Base-by-base conservation (phyloP, 2,797 vertebrate genomes). In the Amblyraja radiata region DNA sequence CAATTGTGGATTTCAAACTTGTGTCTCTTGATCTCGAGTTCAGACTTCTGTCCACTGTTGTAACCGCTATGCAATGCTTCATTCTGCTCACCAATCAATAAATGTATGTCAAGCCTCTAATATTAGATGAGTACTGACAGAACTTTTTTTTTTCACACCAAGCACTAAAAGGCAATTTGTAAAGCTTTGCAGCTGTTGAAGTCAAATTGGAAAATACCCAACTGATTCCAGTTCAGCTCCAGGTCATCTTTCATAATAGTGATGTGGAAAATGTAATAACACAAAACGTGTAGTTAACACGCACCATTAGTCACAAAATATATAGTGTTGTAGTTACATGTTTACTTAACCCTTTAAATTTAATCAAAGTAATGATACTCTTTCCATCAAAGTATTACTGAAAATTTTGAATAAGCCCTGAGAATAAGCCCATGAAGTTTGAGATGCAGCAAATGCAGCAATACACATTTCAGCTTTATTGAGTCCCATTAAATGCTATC, bases 201-300 rank as follows among this genome's bases (percentile, higher is more conserved):
- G 58, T n/a, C 58, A 86, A 14, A 32, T 32, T 88, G 83, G 83
- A 88, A 88, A 88, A 65, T 63, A n/a, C 61, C 83, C 83, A 18
- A 39, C 14, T 25, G 58, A 88, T 88, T 88, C n/a, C 83, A 88
- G 83, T 88, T 88, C 83, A 88, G 16, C 61, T 86, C 28, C 58
- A 86, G 83, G 83, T 86, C 83, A 86, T 63, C 28, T 86, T 7
- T 11, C 25, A 63, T 86, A 63, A n/a, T 8, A 63, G 58, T 39
- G 32, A 79, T 79, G 78, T 86, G 83, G 28, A 28, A 86, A 63
- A n/a, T 79, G 28, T 13, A 88, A 39, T 11, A 88, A 65, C 13
- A 8, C 28, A 7, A 23, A n/a, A 88, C 32, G 58, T 88, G 61
- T 61, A 63, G 28, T 88, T 14, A n/a, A n/a, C 61, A 88, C 10